Conservation (phyloP, 2,888 invertebrate species). For the Plebejus argus region DNA sequence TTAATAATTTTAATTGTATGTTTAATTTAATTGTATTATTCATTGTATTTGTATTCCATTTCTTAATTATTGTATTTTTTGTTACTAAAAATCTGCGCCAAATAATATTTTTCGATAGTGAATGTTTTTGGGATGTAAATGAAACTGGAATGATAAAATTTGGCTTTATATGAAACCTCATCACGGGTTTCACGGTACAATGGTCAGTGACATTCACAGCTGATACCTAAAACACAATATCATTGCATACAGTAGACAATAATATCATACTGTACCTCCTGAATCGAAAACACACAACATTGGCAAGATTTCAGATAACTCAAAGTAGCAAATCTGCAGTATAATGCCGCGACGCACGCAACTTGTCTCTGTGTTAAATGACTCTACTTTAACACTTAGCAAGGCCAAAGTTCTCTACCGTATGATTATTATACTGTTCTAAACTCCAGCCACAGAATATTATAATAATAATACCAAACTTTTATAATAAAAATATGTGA, state of each 20-base stretch:
- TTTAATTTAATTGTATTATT: too few relatives aligned
- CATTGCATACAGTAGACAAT: not conserved
- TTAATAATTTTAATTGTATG: too few relatives aligned
- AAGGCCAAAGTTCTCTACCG: not conserved
- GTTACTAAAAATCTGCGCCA: too few relatives aligned
- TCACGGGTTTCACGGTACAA: not conserved
- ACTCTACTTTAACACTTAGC: not conserved
- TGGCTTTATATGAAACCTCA: not conserved
- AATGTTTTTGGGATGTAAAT: not conserved
- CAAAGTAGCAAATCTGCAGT: too few relatives aligned
- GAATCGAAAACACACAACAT: too few relatives aligned
- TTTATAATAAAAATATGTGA: not conserved
- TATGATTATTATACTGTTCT: not conserved
- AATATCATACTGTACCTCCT: too few relatives aligned
- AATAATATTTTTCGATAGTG: too few relatives aligned
- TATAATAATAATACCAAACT: not conserved
- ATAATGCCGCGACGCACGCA: too few relatives aligned
- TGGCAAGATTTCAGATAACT: too few relatives aligned
- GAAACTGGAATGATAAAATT: not conserved
- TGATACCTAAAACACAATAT: not conserved
- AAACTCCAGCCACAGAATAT: not conserved
- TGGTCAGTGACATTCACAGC: not conserved
- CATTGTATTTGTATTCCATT: too few relatives aligned
- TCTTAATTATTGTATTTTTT: too few relatives aligned
- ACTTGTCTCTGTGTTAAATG: too few relatives aligned